These are phyloP conservation scores for Pipistrellus pygmaeus DNA, from an alignment of 2,797 vertebrate species.

Conservation along the genomic window DNA sequence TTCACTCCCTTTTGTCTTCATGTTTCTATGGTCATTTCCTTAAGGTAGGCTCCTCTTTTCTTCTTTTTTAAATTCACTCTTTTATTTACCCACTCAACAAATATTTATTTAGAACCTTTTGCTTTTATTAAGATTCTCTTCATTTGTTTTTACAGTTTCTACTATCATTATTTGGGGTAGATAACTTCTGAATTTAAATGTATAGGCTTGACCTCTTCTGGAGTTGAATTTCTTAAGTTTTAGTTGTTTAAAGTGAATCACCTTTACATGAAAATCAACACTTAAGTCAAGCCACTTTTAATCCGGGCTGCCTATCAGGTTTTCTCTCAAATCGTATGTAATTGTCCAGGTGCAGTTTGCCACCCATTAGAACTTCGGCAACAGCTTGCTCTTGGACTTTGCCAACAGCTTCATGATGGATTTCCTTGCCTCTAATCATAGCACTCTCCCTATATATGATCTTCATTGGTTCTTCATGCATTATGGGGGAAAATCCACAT, in stretches of 20 bases:
- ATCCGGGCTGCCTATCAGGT: not conserved
- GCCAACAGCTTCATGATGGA: not conserved
- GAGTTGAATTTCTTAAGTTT: not conserved
- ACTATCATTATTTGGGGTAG: not conserved
- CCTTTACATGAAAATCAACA: not conserved
- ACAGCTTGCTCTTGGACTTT: not conserved
- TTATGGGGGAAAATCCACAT: not conserved
- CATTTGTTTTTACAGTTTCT: constrained; percentile 23
- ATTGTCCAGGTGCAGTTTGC: not conserved
- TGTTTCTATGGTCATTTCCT: not conserved
- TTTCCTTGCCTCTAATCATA: not conserved
- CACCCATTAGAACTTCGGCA: not conserved
- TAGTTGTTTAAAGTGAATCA: not conserved
- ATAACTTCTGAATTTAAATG: constrained; percentile 41
- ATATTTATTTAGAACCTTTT: constrained; percentile 20
- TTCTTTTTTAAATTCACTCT: constrained; percentile 32
- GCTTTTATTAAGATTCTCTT: constrained; percentile 2
- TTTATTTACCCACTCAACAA: not conserved
- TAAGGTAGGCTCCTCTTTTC: not conserved
- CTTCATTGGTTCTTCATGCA: not conserved
- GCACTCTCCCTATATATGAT: not conserved
- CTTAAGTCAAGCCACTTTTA: not conserved
- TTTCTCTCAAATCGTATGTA: constrained; percentile 10
- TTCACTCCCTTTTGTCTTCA: not conserved
- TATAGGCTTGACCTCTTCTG: not conserved